These are phyloP conservation scores for Clarias gariepinus DNA, from an alignment of 2,113 vertebrate species.

Conservation along the genomic window DNA sequence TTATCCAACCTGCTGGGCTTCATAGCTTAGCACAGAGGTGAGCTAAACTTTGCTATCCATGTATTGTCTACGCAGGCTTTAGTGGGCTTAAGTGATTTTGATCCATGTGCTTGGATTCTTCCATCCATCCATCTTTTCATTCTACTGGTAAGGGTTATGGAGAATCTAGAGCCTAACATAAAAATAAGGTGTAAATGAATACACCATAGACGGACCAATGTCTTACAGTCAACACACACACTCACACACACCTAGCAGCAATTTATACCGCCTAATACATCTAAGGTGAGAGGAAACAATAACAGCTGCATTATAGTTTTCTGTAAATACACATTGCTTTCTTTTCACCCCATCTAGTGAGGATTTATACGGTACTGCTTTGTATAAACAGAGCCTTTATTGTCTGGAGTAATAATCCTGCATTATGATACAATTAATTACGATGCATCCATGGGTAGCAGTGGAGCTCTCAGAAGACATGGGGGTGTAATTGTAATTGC, in stretches of 20 bases:
- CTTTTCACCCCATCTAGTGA: background rate
- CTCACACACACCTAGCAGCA: background rate
- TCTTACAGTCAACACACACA: background rate
- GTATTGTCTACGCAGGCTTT: background rate
- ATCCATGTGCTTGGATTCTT: background rate
- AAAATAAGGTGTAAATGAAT: background rate
- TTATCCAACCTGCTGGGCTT: background rate
- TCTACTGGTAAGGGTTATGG: background rate
- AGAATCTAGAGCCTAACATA: background rate
- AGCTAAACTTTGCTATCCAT: background rate
- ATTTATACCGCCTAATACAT: slow-evolving; percentile 1
- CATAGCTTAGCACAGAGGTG: background rate
- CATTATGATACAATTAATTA: slow-evolving; percentile 44
- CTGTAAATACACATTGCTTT: slow-evolving; percentile 8
- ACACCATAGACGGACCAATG: background rate
- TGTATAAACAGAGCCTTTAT: slow-evolving; percentile 19
- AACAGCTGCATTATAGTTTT: background rate
- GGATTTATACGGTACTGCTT: background rate
- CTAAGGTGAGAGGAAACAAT: background rate
- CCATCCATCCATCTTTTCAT: background rate
- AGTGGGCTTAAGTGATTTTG: background rate
- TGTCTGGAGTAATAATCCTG: slow-evolving; percentile 32
- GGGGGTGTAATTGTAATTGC: slow-evolving; percentile 42
- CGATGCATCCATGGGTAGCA: slow-evolving; percentile 33
- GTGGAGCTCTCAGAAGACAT: slow-evolving; percentile 30